Evolutionary conservation across 1,140 invertebrate genomes (phyloP), one percentile per base, ranked within the genome.

Genomic region (Bombus confusus): DNA sequence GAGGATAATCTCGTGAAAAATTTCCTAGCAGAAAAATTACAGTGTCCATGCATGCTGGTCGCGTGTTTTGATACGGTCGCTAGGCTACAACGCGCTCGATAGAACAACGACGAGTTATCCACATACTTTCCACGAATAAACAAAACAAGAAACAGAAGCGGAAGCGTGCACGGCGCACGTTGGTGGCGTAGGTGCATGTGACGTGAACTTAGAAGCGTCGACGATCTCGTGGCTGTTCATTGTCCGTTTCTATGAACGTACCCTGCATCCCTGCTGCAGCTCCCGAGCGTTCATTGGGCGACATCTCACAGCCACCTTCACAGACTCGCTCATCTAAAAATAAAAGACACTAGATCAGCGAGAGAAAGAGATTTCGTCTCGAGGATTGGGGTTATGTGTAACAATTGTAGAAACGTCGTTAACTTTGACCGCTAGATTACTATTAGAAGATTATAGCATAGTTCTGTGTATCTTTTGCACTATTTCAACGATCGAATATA

Each of bases 231-330:
- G 18, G 31, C 22, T n/a, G 25, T 52, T 74, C 22, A 1, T 34
- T 1, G 37, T 34, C 10, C 10, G 22, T 22, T 80, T 31, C 28
- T 72, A 4, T 13, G 22, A 43, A 93, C 92, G 72, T 92, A 95
- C 95, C 88, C 91, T 92, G 91, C 94, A 95, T 86, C 93, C 94
- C 72, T 94, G 91, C 59, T 94, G 93, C 84, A 91, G 76, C 80
- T 95, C 95, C 31, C 91, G 91, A 71, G 93, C 89, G 77, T 92
- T 93, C 96, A 98, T 98, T 31, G 98, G 98, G 59, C 98, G 97
- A 96, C 98, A 99, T 95, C 98, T 96, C 85, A 98, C 98, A 72
- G 99, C 97, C 31, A 99, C 98, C 95, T 98, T 98, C 37, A 99
- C 98, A 88, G 97, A 96, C 95, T 99, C 98, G 71, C 97, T 96